Percentiles rank a stretch among this genome's conserved stretches.
These are phyloP conservation scores for Acrossocheilus wenchowensis DNA, from an alignment of 2,797 vertebrate species.

Conservation along the genomic window DNA sequence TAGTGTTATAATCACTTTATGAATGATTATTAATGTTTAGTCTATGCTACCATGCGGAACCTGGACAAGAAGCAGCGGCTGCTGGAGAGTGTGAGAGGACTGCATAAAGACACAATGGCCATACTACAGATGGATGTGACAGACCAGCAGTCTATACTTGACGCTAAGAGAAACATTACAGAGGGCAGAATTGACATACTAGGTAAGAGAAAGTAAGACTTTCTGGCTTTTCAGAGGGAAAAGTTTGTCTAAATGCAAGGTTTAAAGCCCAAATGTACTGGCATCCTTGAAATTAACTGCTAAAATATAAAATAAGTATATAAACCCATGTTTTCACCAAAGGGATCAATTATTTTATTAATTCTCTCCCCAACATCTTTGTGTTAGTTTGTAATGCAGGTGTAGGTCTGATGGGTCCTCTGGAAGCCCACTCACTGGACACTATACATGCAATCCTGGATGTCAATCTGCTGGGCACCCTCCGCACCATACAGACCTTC, in stretches of 20 bases:
- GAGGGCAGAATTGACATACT: constrained; percentile 86
- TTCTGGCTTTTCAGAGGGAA: not conserved
- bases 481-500: constrained; percentile 88
- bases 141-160: constrained; percentile 76
- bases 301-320: not conserved
- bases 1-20: not conserved
- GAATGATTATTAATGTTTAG: constrained; percentile 66
- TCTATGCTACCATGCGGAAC: constrained; percentile 91
- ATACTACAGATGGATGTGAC: constrained; percentile 89
- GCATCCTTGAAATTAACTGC: not conserved
- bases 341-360: not conserved
- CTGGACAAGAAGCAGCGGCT: constrained; percentile 82
- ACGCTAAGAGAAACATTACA: constrained; percentile 72
- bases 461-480: constrained; percentile 86
- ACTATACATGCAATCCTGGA: constrained; percentile 83
- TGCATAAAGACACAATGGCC: constrained; percentile 83
- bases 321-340: not conserved
- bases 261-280: not conserved
- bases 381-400: constrained; percentile 89
- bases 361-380: not conserved
- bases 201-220: constrained; percentile 73
- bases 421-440: constrained; percentile 82
- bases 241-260: not conserved
- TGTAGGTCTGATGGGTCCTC: constrained; percentile 86
- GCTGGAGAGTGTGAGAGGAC: constrained; percentile 79